Evolutionary conservation across 2,113 vertebrate genomes (phyloP).

Genomic region (Colistium nudipinnis): DNA sequence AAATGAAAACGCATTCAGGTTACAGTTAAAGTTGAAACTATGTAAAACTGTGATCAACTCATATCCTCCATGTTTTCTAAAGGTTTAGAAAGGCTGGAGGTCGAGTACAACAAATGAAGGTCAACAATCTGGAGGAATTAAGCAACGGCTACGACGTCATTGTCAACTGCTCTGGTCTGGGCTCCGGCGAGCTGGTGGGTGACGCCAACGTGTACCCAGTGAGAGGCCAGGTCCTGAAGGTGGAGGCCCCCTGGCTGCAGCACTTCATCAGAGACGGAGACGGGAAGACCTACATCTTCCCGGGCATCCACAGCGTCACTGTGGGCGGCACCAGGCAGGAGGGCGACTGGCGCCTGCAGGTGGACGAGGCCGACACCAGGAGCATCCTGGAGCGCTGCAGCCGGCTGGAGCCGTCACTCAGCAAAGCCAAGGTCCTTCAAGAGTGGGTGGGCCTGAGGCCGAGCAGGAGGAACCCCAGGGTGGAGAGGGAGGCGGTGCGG

Average conservation of each 20-base stretch:
- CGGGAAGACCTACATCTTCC: slow-evolving; percentile 89
- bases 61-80: slow-evolving; percentile 3
- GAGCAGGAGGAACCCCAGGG: slow-evolving; percentile 74
- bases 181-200: slow-evolving; percentile 81
- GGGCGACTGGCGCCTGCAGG: slow-evolving; percentile 81
- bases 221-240: slow-evolving; percentile 89
- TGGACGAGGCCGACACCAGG: slow-evolving; percentile 74
- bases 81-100: slow-evolving; percentile 85
- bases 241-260: slow-evolving; percentile 91
- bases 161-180: slow-evolving; percentile 91
- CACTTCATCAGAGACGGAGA: slow-evolving; percentile 88
- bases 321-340: slow-evolving; percentile 89
- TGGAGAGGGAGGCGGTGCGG: slow-evolving; percentile 84
- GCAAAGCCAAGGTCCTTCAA: slow-evolving; percentile 62
- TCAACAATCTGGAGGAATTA: slow-evolving; percentile 86
- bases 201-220: slow-evolving; percentile 82
- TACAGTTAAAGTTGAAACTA: not conserved
- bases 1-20: not conserved
- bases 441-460: slow-evolving; percentile 90
- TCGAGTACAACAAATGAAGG: slow-evolving; percentile 74
- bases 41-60: not conserved
- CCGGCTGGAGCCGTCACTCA: slow-evolving; percentile 87
- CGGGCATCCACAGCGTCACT: slow-evolving; percentile 81
- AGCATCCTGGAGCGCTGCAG: slow-evolving; percentile 86
- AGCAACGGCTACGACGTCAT: slow-evolving; percentile 81